These are phyloP conservation scores for Apotomis capreana DNA, from an alignment of 2,888 invertebrate species.

Conservation along the genomic window DNA sequence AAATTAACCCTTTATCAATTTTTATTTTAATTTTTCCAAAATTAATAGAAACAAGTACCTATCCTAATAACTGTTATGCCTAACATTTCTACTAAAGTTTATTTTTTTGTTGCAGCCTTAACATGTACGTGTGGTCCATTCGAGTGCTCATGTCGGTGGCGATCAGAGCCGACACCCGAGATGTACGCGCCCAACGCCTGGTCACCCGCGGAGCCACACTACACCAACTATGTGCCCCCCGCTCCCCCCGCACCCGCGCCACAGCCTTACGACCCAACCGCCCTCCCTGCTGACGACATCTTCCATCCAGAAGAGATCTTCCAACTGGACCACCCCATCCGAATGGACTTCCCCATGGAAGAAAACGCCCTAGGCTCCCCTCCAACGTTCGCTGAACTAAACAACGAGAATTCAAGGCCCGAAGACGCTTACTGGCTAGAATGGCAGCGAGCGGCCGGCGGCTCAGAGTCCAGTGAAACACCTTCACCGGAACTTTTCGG, in stretches of 20 bases:
- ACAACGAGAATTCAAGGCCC: constrained; percentile 87
- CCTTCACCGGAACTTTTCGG: constrained; percentile 83
- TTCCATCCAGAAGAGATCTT: constrained; percentile 91
- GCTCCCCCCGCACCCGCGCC: constrained; percentile 63
- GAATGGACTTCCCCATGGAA: constrained; percentile 84
- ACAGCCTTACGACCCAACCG: constrained; percentile 84
- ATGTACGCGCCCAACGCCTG: constrained; percentile 67
- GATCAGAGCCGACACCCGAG: constrained; percentile 64
- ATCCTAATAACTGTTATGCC: too few relatives aligned
- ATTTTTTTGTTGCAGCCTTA: constrained; percentile 75
- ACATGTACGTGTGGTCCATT: constrained; percentile 89
- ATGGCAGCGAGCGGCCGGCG: constrained; percentile 76
- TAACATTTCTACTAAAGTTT: background rate
- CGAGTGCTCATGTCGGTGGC: constrained; percentile 87
- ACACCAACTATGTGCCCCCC: constrained; percentile 63
- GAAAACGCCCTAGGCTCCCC: constrained; percentile 84
- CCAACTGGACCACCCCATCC: constrained; percentile 88
- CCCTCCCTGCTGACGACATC: constrained; percentile 85
- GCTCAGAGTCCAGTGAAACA: constrained; percentile 80
- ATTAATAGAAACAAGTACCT: too few relatives aligned
- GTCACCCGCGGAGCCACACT: constrained; percentile 67
- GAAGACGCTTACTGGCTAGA: constrained; percentile 85
- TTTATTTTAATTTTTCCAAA: too few relatives aligned
- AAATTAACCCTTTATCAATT: too few relatives aligned
- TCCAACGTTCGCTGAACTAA: constrained; percentile 88